Evolutionary conservation across 2,888 invertebrate genomes (phyloP), one percentile per base, ranked within the genome.

Genomic region (Archips crataeganus): DNA sequence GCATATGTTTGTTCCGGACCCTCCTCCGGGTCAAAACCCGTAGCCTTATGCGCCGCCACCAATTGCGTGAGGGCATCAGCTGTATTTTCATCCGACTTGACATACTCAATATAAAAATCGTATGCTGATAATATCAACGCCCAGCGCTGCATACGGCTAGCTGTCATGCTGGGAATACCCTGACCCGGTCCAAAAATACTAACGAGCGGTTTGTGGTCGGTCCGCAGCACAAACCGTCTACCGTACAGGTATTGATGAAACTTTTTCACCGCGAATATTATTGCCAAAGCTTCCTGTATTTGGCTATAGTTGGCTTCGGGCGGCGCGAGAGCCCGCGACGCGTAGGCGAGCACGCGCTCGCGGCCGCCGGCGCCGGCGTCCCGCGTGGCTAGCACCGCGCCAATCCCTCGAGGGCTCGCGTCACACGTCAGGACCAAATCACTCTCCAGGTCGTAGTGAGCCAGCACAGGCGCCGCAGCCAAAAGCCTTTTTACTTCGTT

Each of bases 1-100:
- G 59, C 59, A 59, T 59, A 59, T 4, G 59, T 59, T 36, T 59
- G 59, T 13, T 59, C 59, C 6, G 57, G 57, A 32, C 57, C 23
- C 23, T 57, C 59, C 34, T 59, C 59, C 11, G 34, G 10, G 32
- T 15, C 32, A 34, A 34, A 59, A 1, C 34, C 59, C 11, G 34
- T 13, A 8, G 57, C 57, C 32, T 57, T 57, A 32, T 57, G 57
- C 13, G 57, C 57, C 57, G 60, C 60, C 11, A 60, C 36, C 6
- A 36, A 4, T 5, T 36, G 60, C 13, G 60, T 36, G 13, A 36
- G 60, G 2, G 36, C 34, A 36, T 60, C 60, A 2, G 60, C 60
- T 3, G 36, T 36, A 10, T 60, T 60, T 3, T 60, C 60, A 5
- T 60, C 60, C 13, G 34, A 36, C 36, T 60, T 60, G 11, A 60